Base-by-base conservation (phyloP, 2,888 invertebrate species). In the Lordiphosa andalusiaca region DNA sequence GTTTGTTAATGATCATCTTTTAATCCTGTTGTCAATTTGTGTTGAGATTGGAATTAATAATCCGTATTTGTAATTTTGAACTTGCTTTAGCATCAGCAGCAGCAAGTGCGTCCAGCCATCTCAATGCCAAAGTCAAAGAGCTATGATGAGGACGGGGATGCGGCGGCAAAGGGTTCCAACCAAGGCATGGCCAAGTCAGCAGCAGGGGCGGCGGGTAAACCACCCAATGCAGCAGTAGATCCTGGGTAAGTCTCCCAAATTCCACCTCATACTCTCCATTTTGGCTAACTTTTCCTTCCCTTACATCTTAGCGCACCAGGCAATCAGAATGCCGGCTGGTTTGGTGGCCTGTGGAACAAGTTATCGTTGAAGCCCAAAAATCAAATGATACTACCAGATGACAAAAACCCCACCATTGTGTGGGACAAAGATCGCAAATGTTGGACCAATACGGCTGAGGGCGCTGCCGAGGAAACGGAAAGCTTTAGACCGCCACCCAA, bases 361-460 rank as follows among this genome's bases (percentile, higher is more conserved):
- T 91, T 96, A 59, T 92, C 95, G 16, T 91, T 95, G 52, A 94
- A 95, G 74, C 94, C 95, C 41, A 96, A 95, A 90, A 97, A 97
- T 91, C 97, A 97, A 91, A 97, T 97, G 96, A 97, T 95, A 86
- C 91, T 98, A 74, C 98, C 98, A 1, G 97, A 98, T 90, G 98
- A 98, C 90, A 97, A 94, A 89, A 95, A 98, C 91, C 97, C 96
- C 67, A 91, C 95, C 67, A 98, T 98, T 91, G 95, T 98, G 52
- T 98, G 97, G 97, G 97, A 98, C 91, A 91, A 94, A 56, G 93
- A 93, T n/a, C 93, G 92, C 84, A 95, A 97, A 87, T 92, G 93
- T 73, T 98, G 98, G 98, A 92, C 93, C 48, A 95, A 98, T 90
- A 92, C 30, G 10, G 30, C 93, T 40, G 95, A 95, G 87, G 80